phyloP scores from a whole-genome alignment of 2,797 vertebrate species.

The Sebastes paucispinis region DNA sequence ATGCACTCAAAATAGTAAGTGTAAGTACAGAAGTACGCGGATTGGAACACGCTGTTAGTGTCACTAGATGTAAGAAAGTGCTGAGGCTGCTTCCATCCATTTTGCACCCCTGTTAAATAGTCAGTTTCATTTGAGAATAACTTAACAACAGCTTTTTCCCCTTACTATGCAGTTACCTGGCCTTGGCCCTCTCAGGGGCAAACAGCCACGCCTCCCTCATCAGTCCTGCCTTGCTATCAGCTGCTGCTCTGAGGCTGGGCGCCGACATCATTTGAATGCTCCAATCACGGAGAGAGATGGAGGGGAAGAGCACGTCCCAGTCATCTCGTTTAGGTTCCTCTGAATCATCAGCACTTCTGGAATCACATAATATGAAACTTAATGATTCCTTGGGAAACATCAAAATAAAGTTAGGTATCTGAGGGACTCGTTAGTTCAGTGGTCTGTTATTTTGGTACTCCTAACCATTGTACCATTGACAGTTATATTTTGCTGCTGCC shows the following conservation, averaged over 20 bases:
- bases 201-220: constrained; percentile 71
- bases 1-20: no score
- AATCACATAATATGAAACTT: not conserved
- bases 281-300: constrained; percentile 79
- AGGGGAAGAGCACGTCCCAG: constrained; percentile 75
- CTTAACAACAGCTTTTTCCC: not conserved
- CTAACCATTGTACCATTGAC: not conserved
- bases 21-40: no score
- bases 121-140: no score
- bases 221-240: constrained; percentile 54
- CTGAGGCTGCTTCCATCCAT: no score
- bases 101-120: no score
- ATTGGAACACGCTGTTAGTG: no score
- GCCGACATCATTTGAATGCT: constrained; percentile 77
- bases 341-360: constrained; percentile 56
- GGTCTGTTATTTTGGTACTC: not conserved
- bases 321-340: constrained; percentile 52
- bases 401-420: not conserved
- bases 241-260: constrained; percentile 57
- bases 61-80: no score
- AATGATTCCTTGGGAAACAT: not conserved
- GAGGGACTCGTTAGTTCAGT: not conserved
- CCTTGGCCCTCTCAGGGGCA: constrained; percentile 44
- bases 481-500: not conserved
- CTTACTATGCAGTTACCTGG: constrained; percentile 39